Percentiles rank a stretch among this genome's conserved stretches.
Evolutionary conservation across 35 echinoderm and acorn worm species (phyloP).

Genomic region (Antedon bifida): DNA sequence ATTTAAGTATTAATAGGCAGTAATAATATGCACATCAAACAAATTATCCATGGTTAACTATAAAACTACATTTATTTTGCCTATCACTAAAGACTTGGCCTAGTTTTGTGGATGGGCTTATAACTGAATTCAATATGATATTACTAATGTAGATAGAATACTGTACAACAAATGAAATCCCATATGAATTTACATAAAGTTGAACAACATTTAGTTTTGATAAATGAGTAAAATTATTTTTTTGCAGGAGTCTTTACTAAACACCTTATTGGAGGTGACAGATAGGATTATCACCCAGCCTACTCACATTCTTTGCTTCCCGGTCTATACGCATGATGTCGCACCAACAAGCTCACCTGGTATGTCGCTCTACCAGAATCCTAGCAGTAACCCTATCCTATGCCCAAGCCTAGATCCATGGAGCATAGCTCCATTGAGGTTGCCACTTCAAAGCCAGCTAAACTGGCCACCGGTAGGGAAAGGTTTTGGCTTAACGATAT

Average conservation of each 20-base stretch:
- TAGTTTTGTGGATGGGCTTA: no score
- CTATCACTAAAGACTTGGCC: no score
- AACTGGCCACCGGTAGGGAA: conserved; percentile 45
- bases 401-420: conserved; percentile 23
- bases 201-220: no score
- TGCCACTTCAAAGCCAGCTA: conserved; percentile 34
- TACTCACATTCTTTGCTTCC: conserved; percentile 3
- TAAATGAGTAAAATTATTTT: background rate
- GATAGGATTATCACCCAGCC: background rate
- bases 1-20: no score
- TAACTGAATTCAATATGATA: no score
- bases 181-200: no score
- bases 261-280: background rate
- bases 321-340: background rate
- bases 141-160: no score
- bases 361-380: background rate
- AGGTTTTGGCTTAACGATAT: conserved; percentile 54
- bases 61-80: no score
- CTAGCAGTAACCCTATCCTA: background rate
- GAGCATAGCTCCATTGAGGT: conserved; percentile 33
- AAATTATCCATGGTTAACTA: no score
- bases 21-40: no score
- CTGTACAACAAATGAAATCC: no score
- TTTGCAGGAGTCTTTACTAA: background rate
- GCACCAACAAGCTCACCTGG: background rate